Evolutionary conservation across 2,888 invertebrate genomes (phyloP).

Genomic region (Drosophila kambysellisi): DNA sequence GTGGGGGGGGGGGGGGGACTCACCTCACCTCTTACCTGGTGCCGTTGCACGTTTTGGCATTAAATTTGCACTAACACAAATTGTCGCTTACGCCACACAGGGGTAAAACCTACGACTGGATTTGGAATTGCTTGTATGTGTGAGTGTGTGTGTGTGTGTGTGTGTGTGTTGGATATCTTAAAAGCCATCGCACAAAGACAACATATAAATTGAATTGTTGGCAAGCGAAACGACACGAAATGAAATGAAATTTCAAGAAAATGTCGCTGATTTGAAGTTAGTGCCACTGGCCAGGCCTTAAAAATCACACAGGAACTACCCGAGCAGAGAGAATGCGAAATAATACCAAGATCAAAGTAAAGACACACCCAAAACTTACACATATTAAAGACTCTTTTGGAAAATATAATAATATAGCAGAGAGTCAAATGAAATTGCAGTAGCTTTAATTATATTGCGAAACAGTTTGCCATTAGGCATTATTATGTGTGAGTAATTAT

Average conservation of each 20-base stretch:
- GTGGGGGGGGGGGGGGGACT: constrained; percentile 21
- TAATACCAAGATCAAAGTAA: neutral
- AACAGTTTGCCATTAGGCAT: constrained; percentile 10
- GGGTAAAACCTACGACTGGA: constrained; percentile 1
- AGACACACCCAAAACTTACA: neutral
- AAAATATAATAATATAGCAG: constrained; percentile 36
- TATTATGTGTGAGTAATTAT: constrained; percentile 14
- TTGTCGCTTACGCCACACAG: constrained; percentile 73
- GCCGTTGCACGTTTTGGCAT: constrained; percentile 73
- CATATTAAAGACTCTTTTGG: constrained; percentile 4
- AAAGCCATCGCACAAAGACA: constrained; percentile 76
- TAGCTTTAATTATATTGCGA: constrained; percentile 36
- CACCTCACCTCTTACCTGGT: constrained; percentile 49
- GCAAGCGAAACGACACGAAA: constrained; percentile 72
- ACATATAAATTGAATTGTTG: constrained; percentile 78
- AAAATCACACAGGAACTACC: constrained; percentile 3
- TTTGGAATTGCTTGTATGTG: constrained; percentile 10
- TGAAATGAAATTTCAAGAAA: constrained; percentile 72
- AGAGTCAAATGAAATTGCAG: constrained; percentile 52
- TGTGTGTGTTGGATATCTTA: constrained; percentile 42
- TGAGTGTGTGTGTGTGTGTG: constrained; percentile 12
- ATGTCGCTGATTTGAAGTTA: constrained; percentile 62
- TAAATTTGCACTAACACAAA: constrained; percentile 81
- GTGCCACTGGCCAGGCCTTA: constrained; percentile 19
- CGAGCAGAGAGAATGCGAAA: constrained; percentile 15